Conservation (phyloP, 2,113 vertebrate genomes). For the Syrrhaptes paradoxus region DNA sequence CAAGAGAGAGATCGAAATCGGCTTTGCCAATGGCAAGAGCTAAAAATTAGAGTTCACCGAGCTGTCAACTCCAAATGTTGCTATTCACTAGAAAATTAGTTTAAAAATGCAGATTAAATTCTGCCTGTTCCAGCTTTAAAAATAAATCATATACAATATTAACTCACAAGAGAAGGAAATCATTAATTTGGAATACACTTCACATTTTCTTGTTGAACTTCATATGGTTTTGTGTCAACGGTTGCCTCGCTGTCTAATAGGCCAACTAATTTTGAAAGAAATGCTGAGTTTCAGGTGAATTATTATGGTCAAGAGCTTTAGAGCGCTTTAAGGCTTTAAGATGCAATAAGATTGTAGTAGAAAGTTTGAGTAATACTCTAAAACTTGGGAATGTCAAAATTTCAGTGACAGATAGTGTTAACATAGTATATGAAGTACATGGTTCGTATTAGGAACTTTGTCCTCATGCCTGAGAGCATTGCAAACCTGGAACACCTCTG, state of each 20-base stretch:
- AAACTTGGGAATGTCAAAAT: background rate
- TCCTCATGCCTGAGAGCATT: background rate
- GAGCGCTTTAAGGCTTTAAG: background rate
- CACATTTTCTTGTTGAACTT: background rate
- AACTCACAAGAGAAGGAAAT: background rate
- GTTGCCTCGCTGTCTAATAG: background rate
- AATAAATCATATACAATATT: background rate
- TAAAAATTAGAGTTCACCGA: background rate
- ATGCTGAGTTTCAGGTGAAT: background rate
- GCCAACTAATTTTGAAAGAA: background rate
- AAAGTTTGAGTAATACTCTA: background rate
- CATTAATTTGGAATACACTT: background rate
- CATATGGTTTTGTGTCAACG: background rate
- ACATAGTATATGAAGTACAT: background rate
- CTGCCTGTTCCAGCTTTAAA: background rate
- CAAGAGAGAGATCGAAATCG: background rate
- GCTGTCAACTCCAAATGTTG: background rate
- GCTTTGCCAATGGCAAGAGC: background rate
- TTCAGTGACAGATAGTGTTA: background rate
- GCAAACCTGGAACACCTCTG: background rate
- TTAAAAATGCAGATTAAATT: background rate
- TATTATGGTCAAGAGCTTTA: background rate
- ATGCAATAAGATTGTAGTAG: background rate
- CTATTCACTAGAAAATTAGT: background rate
- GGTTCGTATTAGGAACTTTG: background rate